Evolutionary conservation across 2,113 vertebrate genomes (phyloP).

Genomic region (rabbit (Oryctolagus cuniculus)): DNA sequence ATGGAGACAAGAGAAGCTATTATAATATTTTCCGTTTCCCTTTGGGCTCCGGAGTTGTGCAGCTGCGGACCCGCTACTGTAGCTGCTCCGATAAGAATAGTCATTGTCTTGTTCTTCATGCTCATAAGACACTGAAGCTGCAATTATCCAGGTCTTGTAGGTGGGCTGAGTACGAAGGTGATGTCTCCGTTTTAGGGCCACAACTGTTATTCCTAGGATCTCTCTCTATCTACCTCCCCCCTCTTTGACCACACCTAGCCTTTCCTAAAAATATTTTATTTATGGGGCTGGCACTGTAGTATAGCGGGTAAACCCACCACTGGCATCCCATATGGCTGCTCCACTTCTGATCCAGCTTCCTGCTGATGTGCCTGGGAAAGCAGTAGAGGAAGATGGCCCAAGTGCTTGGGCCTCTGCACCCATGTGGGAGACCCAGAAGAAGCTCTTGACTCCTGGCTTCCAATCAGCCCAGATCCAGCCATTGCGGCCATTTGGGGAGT

Average conservation of each 20-base stretch:
- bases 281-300: too few species aligned
- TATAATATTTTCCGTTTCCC: slow-evolving; percentile 61
- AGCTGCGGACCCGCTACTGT: slow-evolving; percentile 22
- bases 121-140: slow-evolving; percentile 13
- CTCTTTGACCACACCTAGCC: neutral
- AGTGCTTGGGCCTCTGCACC: too few species aligned
- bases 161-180: slow-evolving; percentile 16
- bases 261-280: too few species aligned
- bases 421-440: too few species aligned
- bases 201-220: neutral
- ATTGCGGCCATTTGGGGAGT: too few species aligned
- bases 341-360: too few species aligned
- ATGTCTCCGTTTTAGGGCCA: neutral
- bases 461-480: too few species aligned
- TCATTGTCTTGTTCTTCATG: slow-evolving; percentile 63
- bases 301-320: too few species aligned
- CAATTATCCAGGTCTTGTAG: neutral
- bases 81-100: slow-evolving; percentile 60
- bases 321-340: too few species aligned
- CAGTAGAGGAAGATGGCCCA: too few species aligned
- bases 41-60: slow-evolving; percentile 54
- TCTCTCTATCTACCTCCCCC: neutral
- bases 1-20: slow-evolving; percentile 58
- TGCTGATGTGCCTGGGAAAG: too few species aligned
- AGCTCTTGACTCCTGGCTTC: too few species aligned